These are phyloP conservation scores for Rhogogaster chlorosoma DNA, from an alignment of 2,888 invertebrate species.

Conservation along the genomic window DNA sequence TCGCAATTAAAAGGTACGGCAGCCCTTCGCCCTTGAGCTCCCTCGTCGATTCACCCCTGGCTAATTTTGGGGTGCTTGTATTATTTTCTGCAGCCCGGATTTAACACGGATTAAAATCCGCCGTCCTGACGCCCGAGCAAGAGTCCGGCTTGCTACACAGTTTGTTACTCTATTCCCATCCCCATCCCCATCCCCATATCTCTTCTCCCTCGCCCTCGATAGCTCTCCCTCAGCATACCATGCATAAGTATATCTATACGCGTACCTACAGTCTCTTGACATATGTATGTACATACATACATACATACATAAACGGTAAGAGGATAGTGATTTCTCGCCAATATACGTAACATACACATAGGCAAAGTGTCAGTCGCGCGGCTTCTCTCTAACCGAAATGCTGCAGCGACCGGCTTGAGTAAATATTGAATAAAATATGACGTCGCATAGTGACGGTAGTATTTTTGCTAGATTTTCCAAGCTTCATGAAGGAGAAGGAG, in stretches of 20 bases:
- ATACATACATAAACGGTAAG: not conserved
- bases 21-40: constrained; percentile 18
- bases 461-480: constrained; percentile 7
- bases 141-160: constrained; percentile 13
- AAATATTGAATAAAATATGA: constrained; percentile 32
- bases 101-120: constrained; percentile 37
- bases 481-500: not conserved
- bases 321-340: not conserved
- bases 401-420: constrained; percentile 9
- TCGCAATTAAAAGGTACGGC: constrained; percentile 35
- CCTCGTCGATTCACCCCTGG: constrained; percentile 38
- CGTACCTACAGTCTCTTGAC: not conserved
- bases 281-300: not conserved
- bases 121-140: not conserved
- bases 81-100: constrained; percentile 36
- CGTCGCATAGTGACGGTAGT: not conserved
- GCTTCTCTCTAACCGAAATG: constrained; percentile 4
- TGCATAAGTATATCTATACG: not conserved
- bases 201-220: not conserved
- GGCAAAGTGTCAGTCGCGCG: not conserved
- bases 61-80: constrained; percentile 44
- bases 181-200: not conserved
- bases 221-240: not conserved
- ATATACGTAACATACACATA: not conserved
- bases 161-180: not conserved